phyloP scores from a whole-genome alignment of 1,140 invertebrate genomes.

The Anthonomus grandis region DNA sequence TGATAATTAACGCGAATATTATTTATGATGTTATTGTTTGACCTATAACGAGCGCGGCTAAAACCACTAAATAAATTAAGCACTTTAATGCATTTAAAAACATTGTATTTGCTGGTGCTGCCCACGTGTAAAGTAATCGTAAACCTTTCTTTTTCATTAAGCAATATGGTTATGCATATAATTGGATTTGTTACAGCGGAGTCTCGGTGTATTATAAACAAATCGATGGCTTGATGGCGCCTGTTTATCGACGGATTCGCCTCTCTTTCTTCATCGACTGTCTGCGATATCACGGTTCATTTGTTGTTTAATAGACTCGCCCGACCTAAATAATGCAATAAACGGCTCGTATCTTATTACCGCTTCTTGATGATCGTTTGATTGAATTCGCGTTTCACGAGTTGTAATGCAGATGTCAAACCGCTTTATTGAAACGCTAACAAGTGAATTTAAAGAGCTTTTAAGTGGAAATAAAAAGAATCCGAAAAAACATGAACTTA shows the following conservation, averaged over 20 bases:
- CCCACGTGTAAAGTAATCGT: constrained; percentile 13
- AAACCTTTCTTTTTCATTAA: constrained; percentile 28
- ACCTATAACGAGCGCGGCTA: no score
- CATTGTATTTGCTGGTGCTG: constrained; percentile 24
- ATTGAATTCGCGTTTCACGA: no score
- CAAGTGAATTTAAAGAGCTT: no score
- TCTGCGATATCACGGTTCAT: constrained; percentile 13
- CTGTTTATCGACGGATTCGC: constrained; percentile 21
- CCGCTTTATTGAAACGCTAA: no score
- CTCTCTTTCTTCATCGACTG: constrained; percentile 22
- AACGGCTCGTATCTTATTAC: no score
- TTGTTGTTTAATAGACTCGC: constrained; percentile 17
- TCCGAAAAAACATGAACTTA: no score
- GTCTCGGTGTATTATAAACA: constrained; percentile 22
- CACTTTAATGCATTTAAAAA: constrained; percentile 17
- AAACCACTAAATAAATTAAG: constrained; percentile 8
- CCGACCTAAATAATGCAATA: no score
- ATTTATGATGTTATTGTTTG: no score
- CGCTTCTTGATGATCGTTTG: no score
- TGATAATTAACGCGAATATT: no score
- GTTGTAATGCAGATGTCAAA: no score
- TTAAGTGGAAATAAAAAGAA: no score
- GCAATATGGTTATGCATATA: constrained; percentile 26
- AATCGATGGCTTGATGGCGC: constrained; percentile 25
- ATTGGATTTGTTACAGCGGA: constrained; percentile 24